These are phyloP conservation scores for Philhelius pedissequus DNA, from an alignment of 2,888 invertebrate species.

Conservation along the genomic window DNA sequence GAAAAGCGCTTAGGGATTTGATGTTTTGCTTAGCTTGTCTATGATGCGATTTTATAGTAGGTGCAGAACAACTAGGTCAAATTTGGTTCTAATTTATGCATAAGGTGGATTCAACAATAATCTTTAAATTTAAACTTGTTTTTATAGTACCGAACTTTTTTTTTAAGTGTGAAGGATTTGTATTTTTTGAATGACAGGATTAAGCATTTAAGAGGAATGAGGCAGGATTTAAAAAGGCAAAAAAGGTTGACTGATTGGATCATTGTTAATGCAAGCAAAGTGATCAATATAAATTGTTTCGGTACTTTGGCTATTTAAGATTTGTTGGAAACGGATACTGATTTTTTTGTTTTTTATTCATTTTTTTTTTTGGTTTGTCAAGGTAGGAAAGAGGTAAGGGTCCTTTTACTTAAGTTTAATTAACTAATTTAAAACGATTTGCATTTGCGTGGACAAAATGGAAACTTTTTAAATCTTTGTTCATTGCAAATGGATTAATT, in stretches of 20 bases:
- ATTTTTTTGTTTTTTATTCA: background rate
- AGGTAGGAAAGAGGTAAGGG: background rate
- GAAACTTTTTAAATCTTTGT: background rate
- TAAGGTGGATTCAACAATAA: conserved; percentile 55
- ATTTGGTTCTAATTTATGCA: conserved; percentile 65
- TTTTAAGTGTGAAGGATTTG: background rate
- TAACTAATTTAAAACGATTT: background rate
- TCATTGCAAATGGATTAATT: background rate
- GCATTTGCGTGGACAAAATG: background rate
- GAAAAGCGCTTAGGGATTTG: conserved; percentile 56
- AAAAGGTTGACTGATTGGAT: background rate
- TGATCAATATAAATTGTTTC: conserved; percentile 3
- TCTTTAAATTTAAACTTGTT: conserved; percentile 39
- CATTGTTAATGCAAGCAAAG: background rate
- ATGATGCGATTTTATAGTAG: conserved; percentile 27
- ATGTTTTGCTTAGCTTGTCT: conserved; percentile 8
- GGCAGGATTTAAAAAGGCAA: background rate
- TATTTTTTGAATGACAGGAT: background rate
- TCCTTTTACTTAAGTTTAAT: background rate
- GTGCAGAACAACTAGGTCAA: conserved; percentile 51
- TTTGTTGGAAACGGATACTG: background rate
- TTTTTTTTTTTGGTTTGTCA: no score
- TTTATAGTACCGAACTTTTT: background rate
- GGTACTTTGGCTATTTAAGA: background rate
- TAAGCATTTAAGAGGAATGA: background rate